These are phyloP conservation scores for Horisme vitalbata DNA, from an alignment of 2,888 invertebrate species.

Conservation along the genomic window DNA sequence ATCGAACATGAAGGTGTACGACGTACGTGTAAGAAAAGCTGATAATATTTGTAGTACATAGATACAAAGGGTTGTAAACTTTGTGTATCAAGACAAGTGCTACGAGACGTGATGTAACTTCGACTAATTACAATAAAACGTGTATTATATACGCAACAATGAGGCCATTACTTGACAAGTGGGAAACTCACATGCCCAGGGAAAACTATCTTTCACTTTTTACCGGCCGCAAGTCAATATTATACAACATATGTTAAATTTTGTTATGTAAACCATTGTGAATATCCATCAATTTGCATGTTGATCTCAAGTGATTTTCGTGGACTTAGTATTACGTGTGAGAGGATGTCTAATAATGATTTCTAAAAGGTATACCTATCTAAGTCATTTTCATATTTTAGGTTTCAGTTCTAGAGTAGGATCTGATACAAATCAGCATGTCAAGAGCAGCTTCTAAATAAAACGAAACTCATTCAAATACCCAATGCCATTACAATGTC, in stretches of 20 bases:
- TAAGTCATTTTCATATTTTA: too few species aligned
- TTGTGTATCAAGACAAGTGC: background rate
- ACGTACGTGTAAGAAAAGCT: too few species aligned
- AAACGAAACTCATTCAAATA: conserved; percentile 9
- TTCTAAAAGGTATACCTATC: too few species aligned
- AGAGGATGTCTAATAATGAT: too few species aligned
- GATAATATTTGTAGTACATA: too few species aligned
- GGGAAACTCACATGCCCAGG: conserved; percentile 43
- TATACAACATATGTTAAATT: conserved; percentile 26
- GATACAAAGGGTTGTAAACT: conserved; percentile 6
- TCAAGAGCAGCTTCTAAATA: too few species aligned
- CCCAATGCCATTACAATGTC: conserved; percentile 19
- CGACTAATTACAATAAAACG: conserved; percentile 18
- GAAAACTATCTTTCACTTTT: conserved; percentile 46
- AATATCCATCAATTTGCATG: conserved; percentile 12
- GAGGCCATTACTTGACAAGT: conserved; percentile 32
- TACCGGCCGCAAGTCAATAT: conserved; percentile 43
- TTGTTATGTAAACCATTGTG: conserved; percentile 5
- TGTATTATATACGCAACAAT: conserved; percentile 31
- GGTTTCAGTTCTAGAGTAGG: too few species aligned
- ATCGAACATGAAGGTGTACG: too few species aligned
- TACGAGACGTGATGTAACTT: conserved; percentile 15
- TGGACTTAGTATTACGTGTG: too few species aligned
- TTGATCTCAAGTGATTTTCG: conserved; percentile 1
- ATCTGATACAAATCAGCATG: too few species aligned